phyloP scores from a whole-genome alignment of 2,888 invertebrate genomes.

The Drosophila niveifrons region DNA sequence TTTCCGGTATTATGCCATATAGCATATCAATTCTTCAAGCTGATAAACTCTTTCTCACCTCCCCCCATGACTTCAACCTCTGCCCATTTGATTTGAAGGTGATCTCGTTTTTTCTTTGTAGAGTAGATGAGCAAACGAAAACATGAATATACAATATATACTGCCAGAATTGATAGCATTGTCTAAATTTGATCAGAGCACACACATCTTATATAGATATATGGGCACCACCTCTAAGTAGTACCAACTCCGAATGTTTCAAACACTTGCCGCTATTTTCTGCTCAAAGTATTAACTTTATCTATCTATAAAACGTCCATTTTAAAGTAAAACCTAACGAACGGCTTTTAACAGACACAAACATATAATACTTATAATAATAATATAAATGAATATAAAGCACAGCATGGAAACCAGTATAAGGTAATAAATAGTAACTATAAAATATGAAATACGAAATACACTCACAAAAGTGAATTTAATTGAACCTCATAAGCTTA shows the following conservation, averaged over 20 bases:
- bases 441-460: conserved; percentile 8
- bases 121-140: not conserved
- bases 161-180: conserved; percentile 44
- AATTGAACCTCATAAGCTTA: conserved; percentile 74
- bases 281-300: conserved; percentile 60
- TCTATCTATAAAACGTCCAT: conserved; percentile 78
- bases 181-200: conserved; percentile 24
- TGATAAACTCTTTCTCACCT: conserved; percentile 1
- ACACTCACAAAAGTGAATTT: conserved; percentile 61
- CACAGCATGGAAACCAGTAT: conserved; percentile 11
- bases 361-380: conserved; percentile 26
- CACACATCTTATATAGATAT: conserved; percentile 19
- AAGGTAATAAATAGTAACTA: conserved; percentile 8
- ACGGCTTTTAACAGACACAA: conserved; percentile 46
- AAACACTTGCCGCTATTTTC: conserved; percentile 59
- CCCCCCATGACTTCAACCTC: not conserved
- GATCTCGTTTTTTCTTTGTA: not conserved
- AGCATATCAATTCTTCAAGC: conserved; percentile 17
- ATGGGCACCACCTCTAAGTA: conserved; percentile 23
- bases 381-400: conserved; percentile 11
- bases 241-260: conserved; percentile 45
- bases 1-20: conserved; percentile 10
- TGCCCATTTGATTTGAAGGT: conserved; percentile 1
- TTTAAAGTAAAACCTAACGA: conserved; percentile 57
- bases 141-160: conserved; percentile 25